phyloP scores from a whole-genome alignment of 37 sponge, comb jelly and placozoan genomes.

The Aphrocallistes beatrix region DNA sequence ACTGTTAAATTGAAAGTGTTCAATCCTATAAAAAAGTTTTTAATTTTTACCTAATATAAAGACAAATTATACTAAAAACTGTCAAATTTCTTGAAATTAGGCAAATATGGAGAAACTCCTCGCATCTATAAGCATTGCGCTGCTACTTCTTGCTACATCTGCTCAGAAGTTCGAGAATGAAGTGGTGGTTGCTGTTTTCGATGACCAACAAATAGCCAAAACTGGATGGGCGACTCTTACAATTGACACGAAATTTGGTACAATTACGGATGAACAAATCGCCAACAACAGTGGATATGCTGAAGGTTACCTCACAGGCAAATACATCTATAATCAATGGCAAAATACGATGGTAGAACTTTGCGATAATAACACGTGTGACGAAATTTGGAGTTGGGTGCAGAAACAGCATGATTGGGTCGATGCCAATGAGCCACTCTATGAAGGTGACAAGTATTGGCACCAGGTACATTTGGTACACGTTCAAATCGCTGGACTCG shows the following conservation, averaged over 20 bases:
- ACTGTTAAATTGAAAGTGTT: too few species aligned
- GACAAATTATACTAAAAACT: too few species aligned
- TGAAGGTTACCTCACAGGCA: conserved; percentile 64
- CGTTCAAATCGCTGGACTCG: conserved; percentile 45
- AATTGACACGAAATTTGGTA: neutral
- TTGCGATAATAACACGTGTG: conserved; percentile 42
- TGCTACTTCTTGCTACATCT: neutral
- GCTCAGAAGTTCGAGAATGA: neutral
- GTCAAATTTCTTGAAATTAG: too few species aligned
- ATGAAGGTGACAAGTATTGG: conserved; percentile 40
- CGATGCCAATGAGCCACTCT: conserved; percentile 25
- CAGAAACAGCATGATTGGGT: neutral
- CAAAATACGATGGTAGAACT: conserved; percentile 48
- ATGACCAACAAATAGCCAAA: neutral
- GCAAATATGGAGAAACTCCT: neutral
- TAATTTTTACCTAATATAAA: too few species aligned
- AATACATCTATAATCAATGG: conserved; percentile 51
- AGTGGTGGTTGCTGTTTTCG: neutral
- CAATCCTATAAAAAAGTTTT: too few species aligned
- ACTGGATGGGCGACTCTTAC: neutral
- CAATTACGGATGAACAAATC: conserved; percentile 33
- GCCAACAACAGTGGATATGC: conserved; percentile 66
- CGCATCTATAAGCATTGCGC: neutral
- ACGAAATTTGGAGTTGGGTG: conserved; percentile 37
- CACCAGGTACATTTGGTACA: conserved; percentile 40